Conservation (phyloP, 2,888 invertebrate genomes). For the Pyralis farinalis region DNA sequence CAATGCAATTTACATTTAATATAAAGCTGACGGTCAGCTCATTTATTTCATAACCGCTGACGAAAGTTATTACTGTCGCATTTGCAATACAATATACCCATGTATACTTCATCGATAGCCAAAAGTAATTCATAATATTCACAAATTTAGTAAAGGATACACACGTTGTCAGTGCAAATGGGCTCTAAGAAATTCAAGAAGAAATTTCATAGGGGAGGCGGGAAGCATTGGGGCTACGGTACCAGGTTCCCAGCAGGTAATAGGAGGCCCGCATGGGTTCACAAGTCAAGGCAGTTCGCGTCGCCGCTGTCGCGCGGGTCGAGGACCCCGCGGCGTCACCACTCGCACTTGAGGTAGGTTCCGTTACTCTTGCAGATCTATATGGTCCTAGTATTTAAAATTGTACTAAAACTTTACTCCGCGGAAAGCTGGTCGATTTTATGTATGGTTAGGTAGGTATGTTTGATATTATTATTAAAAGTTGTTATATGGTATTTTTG, state of each 20-base stretch:
- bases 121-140: background rate
- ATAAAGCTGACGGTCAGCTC: conserved; percentile 33
- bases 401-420: background rate
- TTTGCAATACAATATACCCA: background rate
- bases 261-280: conserved; percentile 54
- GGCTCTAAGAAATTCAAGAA: background rate
- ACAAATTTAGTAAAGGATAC: background rate
- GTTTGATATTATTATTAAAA: no score
- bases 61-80: conserved; percentile 17
- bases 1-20: no score
- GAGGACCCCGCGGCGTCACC: conserved; percentile 53
- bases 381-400: conserved; percentile 28
- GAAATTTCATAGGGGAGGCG: background rate
- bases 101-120: no score
- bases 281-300: conserved; percentile 63
- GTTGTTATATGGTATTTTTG: no score
- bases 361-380: conserved; percentile 54
- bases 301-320: conserved; percentile 47
- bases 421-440: no score
- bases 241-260: conserved; percentile 50
- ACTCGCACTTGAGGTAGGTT: conserved; percentile 51
- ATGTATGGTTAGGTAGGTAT: no score
- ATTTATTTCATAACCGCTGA: conserved; percentile 14
- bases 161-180: background rate
- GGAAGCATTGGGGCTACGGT: conserved; percentile 9